Conservation (phyloP, 2,797 vertebrate species). For the Xenopus petersii region DNA sequence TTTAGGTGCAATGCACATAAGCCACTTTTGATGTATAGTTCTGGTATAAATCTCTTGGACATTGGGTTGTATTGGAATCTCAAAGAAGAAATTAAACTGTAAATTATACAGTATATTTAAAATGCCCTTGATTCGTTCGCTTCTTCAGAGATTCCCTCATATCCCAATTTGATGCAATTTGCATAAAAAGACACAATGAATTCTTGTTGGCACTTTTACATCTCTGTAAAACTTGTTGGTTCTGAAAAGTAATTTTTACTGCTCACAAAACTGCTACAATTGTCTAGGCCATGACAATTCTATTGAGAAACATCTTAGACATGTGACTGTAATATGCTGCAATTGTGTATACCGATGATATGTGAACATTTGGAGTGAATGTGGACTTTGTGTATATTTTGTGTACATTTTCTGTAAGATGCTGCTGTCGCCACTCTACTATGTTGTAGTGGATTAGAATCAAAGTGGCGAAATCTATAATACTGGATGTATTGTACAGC, state of each 20-base stretch:
- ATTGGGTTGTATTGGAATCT: slow-evolving; percentile 71
- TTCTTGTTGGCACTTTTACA: slow-evolving; percentile 71
- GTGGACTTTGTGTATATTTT: slow-evolving; percentile 81
- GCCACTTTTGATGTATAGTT: slow-evolving; percentile 73
- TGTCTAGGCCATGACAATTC: slow-evolving; percentile 67
- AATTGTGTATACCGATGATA: slow-evolving; percentile 85
- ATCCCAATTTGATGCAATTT: slow-evolving; percentile 69
- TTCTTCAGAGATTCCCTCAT: slow-evolving; percentile 68
- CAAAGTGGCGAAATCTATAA: slow-evolving; percentile 88
- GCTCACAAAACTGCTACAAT: slow-evolving; percentile 68
- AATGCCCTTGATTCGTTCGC: slow-evolving; percentile 14
- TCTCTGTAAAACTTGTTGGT: slow-evolving; percentile 64
- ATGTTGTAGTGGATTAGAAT: slow-evolving; percentile 81
- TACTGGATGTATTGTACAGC: slow-evolving; percentile 97
- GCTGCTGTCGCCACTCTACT: slow-evolving; percentile 86
- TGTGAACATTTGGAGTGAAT: slow-evolving; percentile 81
- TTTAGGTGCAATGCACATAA: slow-evolving; percentile 76
- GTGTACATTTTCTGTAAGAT: slow-evolving; percentile 79
- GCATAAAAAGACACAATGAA: slow-evolving; percentile 66
- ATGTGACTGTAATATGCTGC: slow-evolving; percentile 80
- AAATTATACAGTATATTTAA: neutral
- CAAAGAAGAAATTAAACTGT: slow-evolving; percentile 28
- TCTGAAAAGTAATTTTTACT: slow-evolving; percentile 55
- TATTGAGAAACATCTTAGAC: slow-evolving; percentile 77
- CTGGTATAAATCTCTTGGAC: slow-evolving; percentile 58